These are phyloP conservation scores for Caenorhabditis zanzibari DNA, from an alignment of 2,888 invertebrate genomes.

Conservation along the genomic window DNA sequence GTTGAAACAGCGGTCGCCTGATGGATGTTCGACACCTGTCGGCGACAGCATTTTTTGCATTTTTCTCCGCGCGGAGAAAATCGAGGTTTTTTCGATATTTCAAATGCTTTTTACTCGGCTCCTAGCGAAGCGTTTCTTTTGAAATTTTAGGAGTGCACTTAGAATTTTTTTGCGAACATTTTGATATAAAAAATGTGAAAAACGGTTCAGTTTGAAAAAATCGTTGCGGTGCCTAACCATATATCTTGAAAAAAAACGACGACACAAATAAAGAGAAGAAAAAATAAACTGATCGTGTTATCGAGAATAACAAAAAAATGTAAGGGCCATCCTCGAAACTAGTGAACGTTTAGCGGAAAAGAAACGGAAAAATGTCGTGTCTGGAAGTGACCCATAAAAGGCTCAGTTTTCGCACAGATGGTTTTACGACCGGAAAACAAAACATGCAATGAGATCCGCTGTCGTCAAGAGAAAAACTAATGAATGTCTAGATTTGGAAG, in stretches of 20 bases:
- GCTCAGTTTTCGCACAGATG: conserved; percentile 42
- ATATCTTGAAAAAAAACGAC: conserved; percentile 24
- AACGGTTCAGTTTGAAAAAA: too few relatives aligned
- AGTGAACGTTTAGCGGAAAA: conserved; percentile 11
- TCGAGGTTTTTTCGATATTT: too few relatives aligned
- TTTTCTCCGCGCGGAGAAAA: too few relatives aligned
- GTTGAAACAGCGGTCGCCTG: too few relatives aligned
- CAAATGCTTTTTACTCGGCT: too few relatives aligned
- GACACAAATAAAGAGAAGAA: neutral
- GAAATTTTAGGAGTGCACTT: too few relatives aligned
- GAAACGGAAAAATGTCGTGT: conserved; percentile 44
- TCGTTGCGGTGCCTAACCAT: too few relatives aligned
- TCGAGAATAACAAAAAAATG: conserved; percentile 18
- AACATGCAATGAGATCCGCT: conserved; percentile 17
- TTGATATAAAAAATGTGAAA: too few relatives aligned
- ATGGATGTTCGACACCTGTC: too few relatives aligned
- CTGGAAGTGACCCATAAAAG: conserved; percentile 43
- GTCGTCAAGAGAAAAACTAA: conserved; percentile 28
- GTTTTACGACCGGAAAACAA: conserved; percentile 48
- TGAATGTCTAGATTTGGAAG: conserved; percentile 12
- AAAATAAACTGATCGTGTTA: conserved; percentile 32
- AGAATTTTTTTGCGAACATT: too few relatives aligned
- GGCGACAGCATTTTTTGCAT: too few relatives aligned
- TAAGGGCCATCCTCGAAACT: neutral
- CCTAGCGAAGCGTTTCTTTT: too few relatives aligned